Percentiles rank a stretch among this genome's conserved stretches.
These are phyloP conservation scores for Pterois miles DNA, from an alignment of 2,797 vertebrate genomes.

Conservation along the genomic window DNA sequence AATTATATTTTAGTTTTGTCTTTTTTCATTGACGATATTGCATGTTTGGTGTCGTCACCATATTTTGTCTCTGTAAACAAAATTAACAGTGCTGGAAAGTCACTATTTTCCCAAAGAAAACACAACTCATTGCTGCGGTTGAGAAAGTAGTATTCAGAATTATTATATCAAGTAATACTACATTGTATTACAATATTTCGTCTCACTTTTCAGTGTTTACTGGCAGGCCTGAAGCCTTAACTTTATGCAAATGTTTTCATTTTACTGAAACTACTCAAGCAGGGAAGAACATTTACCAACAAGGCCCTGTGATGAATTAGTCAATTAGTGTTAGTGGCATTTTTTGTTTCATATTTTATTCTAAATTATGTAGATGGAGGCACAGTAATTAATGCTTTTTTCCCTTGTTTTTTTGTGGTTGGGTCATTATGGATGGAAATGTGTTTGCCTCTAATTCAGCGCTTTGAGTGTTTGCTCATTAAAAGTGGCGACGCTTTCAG, in stretches of 20 bases:
- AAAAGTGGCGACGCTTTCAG: conserved; percentile 72
- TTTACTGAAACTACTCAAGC: conserved; percentile 73
- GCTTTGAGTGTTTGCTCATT: conserved; percentile 59
- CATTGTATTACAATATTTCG: conserved; percentile 19
- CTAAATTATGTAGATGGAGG: conserved; percentile 78
- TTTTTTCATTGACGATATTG: no score
- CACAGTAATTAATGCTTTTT: conserved; percentile 77
- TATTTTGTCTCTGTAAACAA: no score
- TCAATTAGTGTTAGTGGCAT: conserved; percentile 79
- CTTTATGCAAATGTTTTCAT: conserved; percentile 78
- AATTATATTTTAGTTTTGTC: no score
- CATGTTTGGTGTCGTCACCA: no score
- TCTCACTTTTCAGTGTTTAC: conserved; percentile 35
- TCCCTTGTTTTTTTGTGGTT: conserved; percentile 32
- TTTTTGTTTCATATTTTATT: conserved; percentile 80
- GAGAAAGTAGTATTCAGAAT: conserved; percentile 13
- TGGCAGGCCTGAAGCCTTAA: conserved; percentile 40
- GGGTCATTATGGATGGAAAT: conserved; percentile 76
- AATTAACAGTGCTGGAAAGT: not conserved
- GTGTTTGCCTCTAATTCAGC: conserved; percentile 66
- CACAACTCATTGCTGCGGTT: conserved; percentile 5
- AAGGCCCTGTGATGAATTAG: conserved; percentile 79
- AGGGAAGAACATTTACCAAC: conserved; percentile 75
- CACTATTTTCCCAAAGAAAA: not conserved
- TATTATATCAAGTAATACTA: conserved; percentile 5